A percentile compares a stretch with the other conserved stretches of the same genome.
phyloP scores from a whole-genome alignment of 2,888 invertebrate species.

The Brenthis daphne region DNA sequence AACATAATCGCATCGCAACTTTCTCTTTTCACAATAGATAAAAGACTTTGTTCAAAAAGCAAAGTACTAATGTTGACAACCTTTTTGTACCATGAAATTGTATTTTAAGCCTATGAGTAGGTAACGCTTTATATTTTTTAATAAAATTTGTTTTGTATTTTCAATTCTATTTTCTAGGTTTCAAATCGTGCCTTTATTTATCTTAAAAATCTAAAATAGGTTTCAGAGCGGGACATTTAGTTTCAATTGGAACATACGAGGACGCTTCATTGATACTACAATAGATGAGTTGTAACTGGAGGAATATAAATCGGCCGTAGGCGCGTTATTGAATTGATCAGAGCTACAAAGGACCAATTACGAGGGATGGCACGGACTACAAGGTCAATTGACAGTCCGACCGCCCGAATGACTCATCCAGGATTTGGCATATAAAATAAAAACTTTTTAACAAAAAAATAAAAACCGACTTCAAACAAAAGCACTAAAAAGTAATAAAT shows the following conservation, averaged over 20 bases:
- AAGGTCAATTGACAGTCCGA: slow-evolving; percentile 62
- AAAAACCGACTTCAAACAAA: no score
- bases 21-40: slow-evolving; percentile 39
- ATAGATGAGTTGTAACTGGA: slow-evolving; percentile 35
- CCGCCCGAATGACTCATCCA: slow-evolving; percentile 48
- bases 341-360: slow-evolving; percentile 72
- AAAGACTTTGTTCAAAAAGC: slow-evolving; percentile 23
- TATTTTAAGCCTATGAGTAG: no score
- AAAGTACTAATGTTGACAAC: slow-evolving; percentile 3
- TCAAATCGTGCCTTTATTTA: no score
- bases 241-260: slow-evolving; percentile 23
- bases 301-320: slow-evolving; percentile 55
- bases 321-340: slow-evolving; percentile 68
- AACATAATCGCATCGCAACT: slow-evolving; percentile 36
- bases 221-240: slow-evolving; percentile 14
- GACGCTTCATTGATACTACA: slow-evolving; percentile 26
- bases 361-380: slow-evolving; percentile 60
- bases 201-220: not conserved
- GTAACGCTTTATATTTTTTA: no score
- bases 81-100: no score
- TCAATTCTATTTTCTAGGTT: no score
- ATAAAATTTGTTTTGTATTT: no score
- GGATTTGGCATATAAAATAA: slow-evolving; percentile 37
- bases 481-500: no score
- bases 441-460: no score